These are phyloP conservation scores for Ashinkailepas kermadecensis DNA, from an alignment of 2,888 invertebrate species.

Conservation along the genomic window DNA sequence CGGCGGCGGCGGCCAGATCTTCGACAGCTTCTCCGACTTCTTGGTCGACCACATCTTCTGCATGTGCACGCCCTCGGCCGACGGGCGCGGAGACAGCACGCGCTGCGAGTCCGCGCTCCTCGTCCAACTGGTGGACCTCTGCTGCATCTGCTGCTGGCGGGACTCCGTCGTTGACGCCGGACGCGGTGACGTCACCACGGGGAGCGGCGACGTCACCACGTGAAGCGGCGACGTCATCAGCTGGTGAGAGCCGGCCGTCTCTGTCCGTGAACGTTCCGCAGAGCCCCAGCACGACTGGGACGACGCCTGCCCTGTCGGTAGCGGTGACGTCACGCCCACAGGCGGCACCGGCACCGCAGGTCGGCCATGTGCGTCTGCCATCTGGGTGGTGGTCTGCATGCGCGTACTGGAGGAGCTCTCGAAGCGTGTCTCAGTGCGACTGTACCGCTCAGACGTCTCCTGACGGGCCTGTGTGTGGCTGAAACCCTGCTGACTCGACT, in stretches of 20 bases:
- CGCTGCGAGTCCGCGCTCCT: neutral
- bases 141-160: too few relatives aligned
- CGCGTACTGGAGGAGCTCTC: slow-evolving; percentile 30
- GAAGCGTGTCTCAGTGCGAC: slow-evolving; percentile 24
- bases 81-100: slow-evolving; percentile 27
- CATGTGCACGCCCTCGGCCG: slow-evolving; percentile 33
- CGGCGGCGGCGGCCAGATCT: slow-evolving; percentile 10
- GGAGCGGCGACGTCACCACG: neutral
- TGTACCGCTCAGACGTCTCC: neutral
- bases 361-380: neutral
- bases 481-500: too few relatives aligned
- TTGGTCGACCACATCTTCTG: slow-evolving; percentile 36
- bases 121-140: neutral
- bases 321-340: neutral
- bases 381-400: slow-evolving; percentile 31
- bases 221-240: neutral
- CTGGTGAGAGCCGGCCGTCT: neutral
- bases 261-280: neutral
- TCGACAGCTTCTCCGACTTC: slow-evolving; percentile 8
- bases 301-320: neutral
- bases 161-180: too few relatives aligned
- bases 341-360: neutral
- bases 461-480: neutral
- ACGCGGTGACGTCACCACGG: neutral
- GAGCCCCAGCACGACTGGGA: neutral